Evolutionary conservation across 2,113 vertebrate species (phyloP).

Genomic region (Python bivittatus): DNA sequence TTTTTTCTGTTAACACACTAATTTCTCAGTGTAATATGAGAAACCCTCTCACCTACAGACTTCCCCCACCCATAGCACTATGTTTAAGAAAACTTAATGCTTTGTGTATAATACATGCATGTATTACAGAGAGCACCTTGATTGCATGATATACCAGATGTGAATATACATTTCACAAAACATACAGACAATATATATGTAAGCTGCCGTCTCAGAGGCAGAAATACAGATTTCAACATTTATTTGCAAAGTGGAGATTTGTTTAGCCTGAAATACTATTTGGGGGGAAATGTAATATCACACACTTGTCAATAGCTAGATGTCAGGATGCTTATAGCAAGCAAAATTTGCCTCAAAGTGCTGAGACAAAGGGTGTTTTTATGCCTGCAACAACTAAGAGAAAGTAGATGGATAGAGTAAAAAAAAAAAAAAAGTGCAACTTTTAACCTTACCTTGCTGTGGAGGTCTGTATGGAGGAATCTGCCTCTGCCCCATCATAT

Average conservation of each 20-base stretch:
- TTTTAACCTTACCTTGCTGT: slow-evolving; percentile 87
- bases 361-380: background rate
- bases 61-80: slow-evolving; percentile 59
- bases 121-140: slow-evolving; percentile 34
- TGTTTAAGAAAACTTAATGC: slow-evolving; percentile 61
- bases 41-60: slow-evolving; percentile 58
- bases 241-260: slow-evolving; percentile 34
- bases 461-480: slow-evolving; percentile 98
- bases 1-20: slow-evolving; percentile 66
- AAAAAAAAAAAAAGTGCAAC: background rate
- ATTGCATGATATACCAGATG: slow-evolving; percentile 8
- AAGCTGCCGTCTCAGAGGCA: background rate
- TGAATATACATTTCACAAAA: slow-evolving; percentile 16
- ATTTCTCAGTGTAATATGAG: slow-evolving; percentile 62
- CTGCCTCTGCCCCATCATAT: slow-evolving; percentile 96
- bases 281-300: slow-evolving; percentile 15
- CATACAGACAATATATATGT: slow-evolving; percentile 8
- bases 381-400: background rate
- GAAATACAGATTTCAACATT: slow-evolving; percentile 25
- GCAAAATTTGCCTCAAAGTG: background rate
- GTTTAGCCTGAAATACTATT: slow-evolving; percentile 40
- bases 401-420: background rate
- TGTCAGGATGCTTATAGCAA: background rate
- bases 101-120: slow-evolving; percentile 26
- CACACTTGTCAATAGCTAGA: background rate